Evolutionary conservation across 2,113 vertebrate genomes (phyloP).

Genomic region (Eulemur macaco): DNA sequence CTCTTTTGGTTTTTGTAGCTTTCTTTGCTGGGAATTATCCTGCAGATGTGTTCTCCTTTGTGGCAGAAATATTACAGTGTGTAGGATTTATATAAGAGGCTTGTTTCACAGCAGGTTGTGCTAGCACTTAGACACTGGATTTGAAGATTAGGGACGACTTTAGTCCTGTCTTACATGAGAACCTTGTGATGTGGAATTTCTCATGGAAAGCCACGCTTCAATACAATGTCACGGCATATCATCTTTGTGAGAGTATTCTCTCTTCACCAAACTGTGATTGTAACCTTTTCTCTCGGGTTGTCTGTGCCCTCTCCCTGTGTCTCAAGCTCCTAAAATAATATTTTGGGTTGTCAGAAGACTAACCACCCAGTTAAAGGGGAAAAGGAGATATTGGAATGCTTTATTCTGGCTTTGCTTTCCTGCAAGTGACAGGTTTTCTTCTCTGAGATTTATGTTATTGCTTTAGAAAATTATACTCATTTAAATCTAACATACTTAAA

Average conservation of each 20-base stretch:
- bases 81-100: slow-evolving; percentile 66
- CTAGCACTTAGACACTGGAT: slow-evolving; percentile 48
- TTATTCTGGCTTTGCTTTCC: slow-evolving; percentile 63
- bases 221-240: slow-evolving; percentile 70
- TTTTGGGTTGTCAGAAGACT: slow-evolving; percentile 73
- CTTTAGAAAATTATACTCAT: slow-evolving; percentile 67
- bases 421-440: slow-evolving; percentile 60
- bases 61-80: slow-evolving; percentile 40
- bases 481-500: slow-evolving; percentile 65
- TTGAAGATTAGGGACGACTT: slow-evolving; percentile 62
- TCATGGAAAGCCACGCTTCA: slow-evolving; percentile 72
- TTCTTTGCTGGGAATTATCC: slow-evolving; percentile 57
- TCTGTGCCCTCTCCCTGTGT: slow-evolving; percentile 69
- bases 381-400: slow-evolving; percentile 57
- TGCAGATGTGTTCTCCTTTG: slow-evolving; percentile 18
- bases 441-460: slow-evolving; percentile 67
- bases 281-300: slow-evolving; percentile 74
- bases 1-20: neutral
- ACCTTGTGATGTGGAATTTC: slow-evolving; percentile 63
- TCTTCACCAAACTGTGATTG: slow-evolving; percentile 75
- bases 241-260: slow-evolving; percentile 74
- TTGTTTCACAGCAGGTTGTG: slow-evolving; percentile 48
- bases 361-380: slow-evolving; percentile 59
- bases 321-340: slow-evolving; percentile 76
- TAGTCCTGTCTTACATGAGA: slow-evolving; percentile 56